Conservation (phyloP, 2,113 vertebrate genomes). For the Vulpes vulpes region DNA sequence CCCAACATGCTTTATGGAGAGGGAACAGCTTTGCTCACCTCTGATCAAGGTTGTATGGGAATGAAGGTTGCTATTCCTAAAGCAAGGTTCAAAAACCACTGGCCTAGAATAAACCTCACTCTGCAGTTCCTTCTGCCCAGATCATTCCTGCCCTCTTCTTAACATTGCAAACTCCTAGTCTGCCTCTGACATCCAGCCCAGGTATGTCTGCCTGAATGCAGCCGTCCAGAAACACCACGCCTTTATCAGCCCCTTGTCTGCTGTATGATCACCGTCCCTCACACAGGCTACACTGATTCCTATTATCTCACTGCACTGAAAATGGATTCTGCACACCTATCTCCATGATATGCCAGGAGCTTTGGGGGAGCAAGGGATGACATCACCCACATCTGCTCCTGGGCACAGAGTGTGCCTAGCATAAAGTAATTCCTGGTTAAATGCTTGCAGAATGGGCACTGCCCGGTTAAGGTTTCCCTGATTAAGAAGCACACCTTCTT, state of each 20-base stretch:
- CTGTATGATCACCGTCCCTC: background rate
- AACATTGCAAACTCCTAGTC: background rate
- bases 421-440: background rate
- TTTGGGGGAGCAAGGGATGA: background rate
- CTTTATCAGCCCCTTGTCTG: background rate
- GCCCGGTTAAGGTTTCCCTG: background rate
- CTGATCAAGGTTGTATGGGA: background rate
- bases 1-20: rapidly evolving
- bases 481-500: background rate
- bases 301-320: background rate
- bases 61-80: background rate
- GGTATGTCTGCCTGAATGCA: background rate
- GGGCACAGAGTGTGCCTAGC: background rate
- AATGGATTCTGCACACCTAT: background rate
- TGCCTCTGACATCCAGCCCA: background rate
- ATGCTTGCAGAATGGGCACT: background rate
- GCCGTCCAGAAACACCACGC: background rate
- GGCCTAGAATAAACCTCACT: background rate
- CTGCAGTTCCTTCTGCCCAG: background rate
- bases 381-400: background rate
- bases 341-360: background rate
- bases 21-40: background rate
- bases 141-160: rapidly evolving
- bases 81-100: background rate
- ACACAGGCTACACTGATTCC: rapidly evolving